Percentiles rank a stretch among this genome's conserved stretches.
phyloP scores from a whole-genome alignment of 2,888 invertebrate genomes.

The Electrophaes corylata region DNA sequence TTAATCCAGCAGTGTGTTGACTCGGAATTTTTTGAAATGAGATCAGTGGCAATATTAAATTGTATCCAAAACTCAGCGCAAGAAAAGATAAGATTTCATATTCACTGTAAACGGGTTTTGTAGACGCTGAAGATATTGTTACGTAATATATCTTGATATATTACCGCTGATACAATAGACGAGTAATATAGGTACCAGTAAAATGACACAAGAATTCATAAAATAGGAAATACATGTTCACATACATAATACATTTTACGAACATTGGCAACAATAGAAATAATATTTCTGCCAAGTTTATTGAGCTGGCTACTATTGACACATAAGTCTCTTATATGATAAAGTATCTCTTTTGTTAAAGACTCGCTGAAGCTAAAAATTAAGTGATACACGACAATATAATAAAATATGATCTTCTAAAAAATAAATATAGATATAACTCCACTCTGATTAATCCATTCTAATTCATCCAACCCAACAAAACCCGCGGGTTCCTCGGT shows the following conservation, averaged over 20 bases:
- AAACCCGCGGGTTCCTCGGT: conserved; percentile 32
- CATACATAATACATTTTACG: conserved; percentile 22
- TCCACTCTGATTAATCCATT: conserved; percentile 45
- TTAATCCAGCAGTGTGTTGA: not conserved
- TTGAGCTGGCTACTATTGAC: conserved; percentile 14
- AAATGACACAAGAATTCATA: conserved; percentile 8
- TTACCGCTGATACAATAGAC: not conserved
- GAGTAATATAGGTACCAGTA: not conserved
- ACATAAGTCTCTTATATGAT: conserved; percentile 22
- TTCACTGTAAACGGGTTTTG: not conserved
- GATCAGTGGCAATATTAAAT: not conserved
- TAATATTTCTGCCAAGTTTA: conserved; percentile 21
- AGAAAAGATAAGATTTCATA: not conserved
- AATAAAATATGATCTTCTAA: conserved; percentile 36
- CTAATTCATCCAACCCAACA: conserved; percentile 47
- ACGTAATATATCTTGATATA: too few species aligned
- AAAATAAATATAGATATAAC: conserved; percentile 34
- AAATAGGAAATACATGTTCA: conserved; percentile 5
- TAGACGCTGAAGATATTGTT: too few species aligned
- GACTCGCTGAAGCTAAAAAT: conserved; percentile 44
- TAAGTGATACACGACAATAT: conserved; percentile 38
- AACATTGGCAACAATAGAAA: conserved; percentile 20
- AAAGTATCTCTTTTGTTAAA: conserved; percentile 34
- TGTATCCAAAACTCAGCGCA: not conserved
- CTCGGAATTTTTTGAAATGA: not conserved